Percentiles rank a stretch among this genome's conserved stretches.
These are phyloP conservation scores for Balaeniceps rex DNA, from an alignment of 2,113 vertebrate genomes.

Conservation along the genomic window DNA sequence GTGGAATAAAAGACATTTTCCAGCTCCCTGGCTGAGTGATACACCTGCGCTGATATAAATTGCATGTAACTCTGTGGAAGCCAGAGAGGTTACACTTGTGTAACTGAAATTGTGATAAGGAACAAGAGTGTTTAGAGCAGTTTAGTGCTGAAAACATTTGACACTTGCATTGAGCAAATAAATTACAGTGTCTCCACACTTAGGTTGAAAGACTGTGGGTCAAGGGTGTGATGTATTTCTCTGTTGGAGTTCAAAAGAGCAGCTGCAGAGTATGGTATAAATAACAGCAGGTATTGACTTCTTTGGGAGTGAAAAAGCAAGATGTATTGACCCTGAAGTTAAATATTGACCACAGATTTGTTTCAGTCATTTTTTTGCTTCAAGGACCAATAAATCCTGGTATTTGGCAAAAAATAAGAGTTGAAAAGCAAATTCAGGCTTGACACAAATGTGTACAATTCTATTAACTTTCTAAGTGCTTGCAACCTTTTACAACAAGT, in stretches of 20 bases:
- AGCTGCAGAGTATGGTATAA: constrained; percentile 26
- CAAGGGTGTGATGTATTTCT: constrained; percentile 17
- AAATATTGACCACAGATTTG: constrained; percentile 24
- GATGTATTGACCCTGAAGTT: constrained; percentile 4
- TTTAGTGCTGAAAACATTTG: neutral
- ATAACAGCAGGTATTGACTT: constrained; percentile 22
- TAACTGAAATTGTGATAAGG: neutral
- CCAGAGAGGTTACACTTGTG: neutral
- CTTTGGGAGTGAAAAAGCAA: neutral
- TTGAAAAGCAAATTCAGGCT: neutral
- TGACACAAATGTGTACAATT: neutral
- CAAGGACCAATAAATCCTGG: neutral
- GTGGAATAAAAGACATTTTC: neutral
- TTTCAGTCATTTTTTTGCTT: neutral
- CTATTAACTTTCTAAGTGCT: neutral
- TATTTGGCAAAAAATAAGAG: neutral
- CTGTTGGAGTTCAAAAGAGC: constrained; percentile 45
- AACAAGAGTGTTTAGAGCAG: neutral
- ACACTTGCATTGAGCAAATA: constrained; percentile 10
- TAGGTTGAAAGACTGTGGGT: neutral
- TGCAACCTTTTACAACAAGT: neutral
- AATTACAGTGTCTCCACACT: neutral
- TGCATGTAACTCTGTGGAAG: neutral
- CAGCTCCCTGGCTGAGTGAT: neutral
- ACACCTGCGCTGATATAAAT: neutral